Evolutionary conservation across 1,140 invertebrate genomes (phyloP), one percentile per base, ranked within the genome.

Genomic region (Halesus radiatus): DNA sequence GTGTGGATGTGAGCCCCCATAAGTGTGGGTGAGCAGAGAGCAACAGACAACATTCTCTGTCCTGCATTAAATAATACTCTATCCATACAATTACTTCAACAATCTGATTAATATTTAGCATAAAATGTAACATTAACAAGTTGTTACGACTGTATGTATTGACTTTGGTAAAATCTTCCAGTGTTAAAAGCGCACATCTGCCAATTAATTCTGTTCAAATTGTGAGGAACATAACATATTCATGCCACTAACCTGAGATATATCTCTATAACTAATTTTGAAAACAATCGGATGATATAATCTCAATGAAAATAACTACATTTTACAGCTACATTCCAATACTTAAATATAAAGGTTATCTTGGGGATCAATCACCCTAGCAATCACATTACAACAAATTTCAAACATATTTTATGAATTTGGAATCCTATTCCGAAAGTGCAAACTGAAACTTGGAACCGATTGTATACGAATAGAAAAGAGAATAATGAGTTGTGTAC

Each of bases 41-140:
- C 79, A 83, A 83, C 82, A 83, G 82, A 83, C 82, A 83, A 83
- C 82, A 77, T 70, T 79, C 82, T 83, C 82, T 62, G 78, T 79
- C 60, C 26, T 76, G 23, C 10, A 76, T 76, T 64, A 76, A 76
- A 80, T 72, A 80, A 76, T 80, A 80, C 26, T 76, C 78, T 80
- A 80, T 76, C 53, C 53, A 80, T 60, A 80, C 45, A 80, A 80
- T 80, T 64, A 80, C 72, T 66, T 80, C 72, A 80, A 80, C 79
- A 74, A 73, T 53, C 66, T 53, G 72, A 50, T 74, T 80, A 76
- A 80, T 80, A 80, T 73, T 80, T 76, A 80, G 62, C 58, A 76
- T 76, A 76, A 74, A 80, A 75, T 78, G 64, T 76, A 80, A 76
- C 78, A 64, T 70, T 66, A 79, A 79, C 78, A 74, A 74, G 68